A percentile compares a stretch with the other conserved stretches of the same genome.
phyloP scores from a whole-genome alignment of 1,140 invertebrate genomes.

The Camponotus vicinus region DNA sequence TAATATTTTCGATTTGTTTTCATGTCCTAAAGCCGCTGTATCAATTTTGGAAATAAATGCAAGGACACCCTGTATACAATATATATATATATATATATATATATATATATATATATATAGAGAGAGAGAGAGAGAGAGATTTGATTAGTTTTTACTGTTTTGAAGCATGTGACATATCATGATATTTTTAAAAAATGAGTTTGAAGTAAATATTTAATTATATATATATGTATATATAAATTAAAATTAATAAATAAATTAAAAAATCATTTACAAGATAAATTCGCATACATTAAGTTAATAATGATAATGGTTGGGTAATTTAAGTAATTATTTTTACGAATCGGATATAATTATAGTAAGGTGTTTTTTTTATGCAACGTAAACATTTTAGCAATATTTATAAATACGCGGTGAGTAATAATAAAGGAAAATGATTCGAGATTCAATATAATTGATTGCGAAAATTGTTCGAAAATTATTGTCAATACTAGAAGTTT shows the following conservation, averaged over 20 bases:
- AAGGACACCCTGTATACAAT: too few species aligned
- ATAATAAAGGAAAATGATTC: constrained; percentile 17
- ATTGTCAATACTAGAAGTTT: neutral
- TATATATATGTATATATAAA: neutral
- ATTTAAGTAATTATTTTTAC: constrained; percentile 9
- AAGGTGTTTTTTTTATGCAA: constrained; percentile 13
- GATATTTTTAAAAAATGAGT: neutral
- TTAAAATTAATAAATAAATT: too few species aligned
- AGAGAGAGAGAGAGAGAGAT: too few species aligned
- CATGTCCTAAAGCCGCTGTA: too few species aligned
- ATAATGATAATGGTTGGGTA: constrained; percentile 15
- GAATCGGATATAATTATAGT: constrained; percentile 29
- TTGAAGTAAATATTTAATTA: constrained; percentile 29
- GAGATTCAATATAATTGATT: neutral
- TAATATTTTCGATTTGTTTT: too few species aligned
- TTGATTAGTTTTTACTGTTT: too few species aligned
- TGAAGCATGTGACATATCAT: neutral
- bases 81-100: too few species aligned
- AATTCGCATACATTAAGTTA: constrained; percentile 30
- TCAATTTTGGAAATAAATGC: too few species aligned
- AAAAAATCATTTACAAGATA: neutral
- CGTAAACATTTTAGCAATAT: constrained; percentile 1
- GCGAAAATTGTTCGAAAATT: neutral
- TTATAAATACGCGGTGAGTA: neutral
- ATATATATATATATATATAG: too few species aligned